phyloP scores from a whole-genome alignment of 2,888 invertebrate genomes.

The Plebejus melissa region DNA sequence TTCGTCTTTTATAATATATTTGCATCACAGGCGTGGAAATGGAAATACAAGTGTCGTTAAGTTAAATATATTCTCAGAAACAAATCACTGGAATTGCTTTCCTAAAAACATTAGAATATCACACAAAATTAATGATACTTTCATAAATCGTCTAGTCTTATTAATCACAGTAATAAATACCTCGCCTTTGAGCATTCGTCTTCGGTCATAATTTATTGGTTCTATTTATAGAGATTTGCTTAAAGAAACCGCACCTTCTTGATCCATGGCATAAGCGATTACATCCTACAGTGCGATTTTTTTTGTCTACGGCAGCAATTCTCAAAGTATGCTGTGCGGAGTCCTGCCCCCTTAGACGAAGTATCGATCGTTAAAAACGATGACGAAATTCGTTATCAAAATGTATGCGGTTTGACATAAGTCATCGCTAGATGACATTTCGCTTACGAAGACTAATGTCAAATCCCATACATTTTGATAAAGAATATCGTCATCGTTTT shows the following conservation, averaged over 20 bases:
- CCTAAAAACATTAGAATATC: conserved; percentile 14
- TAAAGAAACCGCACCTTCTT: conserved; percentile 28
- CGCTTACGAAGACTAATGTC: no score
- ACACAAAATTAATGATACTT: conserved; percentile 24
- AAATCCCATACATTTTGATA: no score
- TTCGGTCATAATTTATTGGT: conserved; percentile 26
- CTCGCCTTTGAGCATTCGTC: conserved; percentile 29
- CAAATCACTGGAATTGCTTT: conserved; percentile 5
- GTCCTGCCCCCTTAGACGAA: no score
- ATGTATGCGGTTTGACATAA: no score
- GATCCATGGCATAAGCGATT: neutral
- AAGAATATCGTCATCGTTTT: no score
- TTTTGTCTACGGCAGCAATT: neutral
- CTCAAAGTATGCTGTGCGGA: no score
- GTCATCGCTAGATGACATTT: no score
- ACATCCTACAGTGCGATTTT: neutral
- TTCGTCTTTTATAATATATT: neutral
- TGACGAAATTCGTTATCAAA: no score
- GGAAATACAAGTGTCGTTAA: conserved; percentile 13
- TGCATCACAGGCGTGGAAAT: neutral
- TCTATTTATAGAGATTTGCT: conserved; percentile 28
- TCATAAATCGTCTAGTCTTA: conserved; percentile 27
- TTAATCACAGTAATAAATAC: conserved; percentile 30
- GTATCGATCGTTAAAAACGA: no score
- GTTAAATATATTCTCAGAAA: neutral